Evolutionary conservation across 2,113 vertebrate species (phyloP), one percentile per base, ranked within the genome.

Genomic region (Pitta sordida): DNA sequence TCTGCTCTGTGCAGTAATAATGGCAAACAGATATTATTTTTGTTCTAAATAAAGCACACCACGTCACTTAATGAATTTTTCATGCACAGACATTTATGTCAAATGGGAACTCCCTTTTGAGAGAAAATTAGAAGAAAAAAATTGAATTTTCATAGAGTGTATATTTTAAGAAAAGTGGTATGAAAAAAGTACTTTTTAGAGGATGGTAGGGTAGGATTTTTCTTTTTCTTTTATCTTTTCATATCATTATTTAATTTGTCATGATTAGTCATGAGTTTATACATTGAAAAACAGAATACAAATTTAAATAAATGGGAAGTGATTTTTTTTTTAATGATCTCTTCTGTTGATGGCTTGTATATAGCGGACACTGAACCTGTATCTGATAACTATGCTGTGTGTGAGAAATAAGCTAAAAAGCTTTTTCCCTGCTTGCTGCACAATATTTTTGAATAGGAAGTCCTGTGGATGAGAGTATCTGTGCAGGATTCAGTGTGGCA

Each of bases 31-130:
- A 82, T 90, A 93, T 48, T 94, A 69, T 71, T 95, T 94, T 90
- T 79, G 70, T 87, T 95, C 78, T 95, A 96, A 96, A 92, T 93
- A 93, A 94, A 95, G 83, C 17, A 92, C 95, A 92, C 34, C 37
- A 68, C 39, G 48, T 82, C 58, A 94, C 59, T 94, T 94, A 94
- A 94, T 94, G 94, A 75, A 90, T 91, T 94, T 93, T 96, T 93
- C 88, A 86, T 74, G 32, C 58, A 52, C 22, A 91, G 83, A 76
- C 70, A 91, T 86, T 83, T 91, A 74, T 78, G 93, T 92, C 86
- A 92, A 79, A 90, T 88, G n/a, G 41, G 52, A 94, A 71, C 37
- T 94, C 68, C 39, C 59, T 91, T 58, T 58, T 84, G 75, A 91
- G 76, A 83, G 36, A 82, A 34, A 94, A 73, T 86, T 84, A 73